phyloP scores from a whole-genome alignment of 2,888 invertebrate genomes.

The Choreutis nemorana region DNA sequence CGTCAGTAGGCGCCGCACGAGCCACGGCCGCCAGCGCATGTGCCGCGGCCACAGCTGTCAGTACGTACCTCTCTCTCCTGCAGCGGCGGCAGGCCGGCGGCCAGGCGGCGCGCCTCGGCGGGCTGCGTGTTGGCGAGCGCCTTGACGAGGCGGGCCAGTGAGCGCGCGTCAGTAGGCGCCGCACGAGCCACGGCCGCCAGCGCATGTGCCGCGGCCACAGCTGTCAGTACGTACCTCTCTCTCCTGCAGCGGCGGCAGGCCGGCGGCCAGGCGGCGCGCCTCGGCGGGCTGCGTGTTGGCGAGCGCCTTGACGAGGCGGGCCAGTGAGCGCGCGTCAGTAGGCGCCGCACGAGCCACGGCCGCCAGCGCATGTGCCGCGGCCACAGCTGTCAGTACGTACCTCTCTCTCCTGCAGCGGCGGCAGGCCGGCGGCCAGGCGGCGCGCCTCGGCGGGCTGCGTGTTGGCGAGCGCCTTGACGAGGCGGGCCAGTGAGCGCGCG shows the following conservation, averaged over 20 bases:
- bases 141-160: no score
- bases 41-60: no score
- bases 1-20: constrained; percentile 78
- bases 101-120: no score
- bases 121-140: no score
- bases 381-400: no score
- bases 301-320: constrained; percentile 91
- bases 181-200: no score
- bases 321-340: constrained; percentile 79
- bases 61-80: no score
- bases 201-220: no score
- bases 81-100: no score
- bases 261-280: constrained; percentile 70
- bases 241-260: constrained; percentile 35
- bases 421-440: constrained; percentile 50
- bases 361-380: no score
- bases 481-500: constrained; percentile 80
- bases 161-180: no score
- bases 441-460: constrained; percentile 83
- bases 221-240: constrained; percentile 31
- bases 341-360: constrained; percentile 73
- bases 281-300: constrained; percentile 80
- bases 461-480: constrained; percentile 89
- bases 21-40: no score
- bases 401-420: constrained; percentile 36